Evolutionary conservation across 2,113 vertebrate species (phyloP).

Genomic region (Amphiprion percula): DNA sequence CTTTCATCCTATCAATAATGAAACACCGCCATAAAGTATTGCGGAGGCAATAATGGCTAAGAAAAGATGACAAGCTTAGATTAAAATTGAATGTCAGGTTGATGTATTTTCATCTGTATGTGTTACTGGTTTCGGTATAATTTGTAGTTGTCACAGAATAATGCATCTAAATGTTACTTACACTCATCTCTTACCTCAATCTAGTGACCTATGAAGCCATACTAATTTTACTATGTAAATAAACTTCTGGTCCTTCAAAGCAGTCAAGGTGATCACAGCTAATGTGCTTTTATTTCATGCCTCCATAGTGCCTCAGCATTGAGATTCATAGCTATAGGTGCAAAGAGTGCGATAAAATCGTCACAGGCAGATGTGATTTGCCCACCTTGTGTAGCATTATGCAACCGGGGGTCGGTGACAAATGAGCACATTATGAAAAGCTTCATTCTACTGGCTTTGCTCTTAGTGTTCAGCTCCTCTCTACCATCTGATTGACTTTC

Average conservation of each 20-base stretch:
- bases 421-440: slow-evolving; percentile 57
- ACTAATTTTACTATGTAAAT: slow-evolving; percentile 33
- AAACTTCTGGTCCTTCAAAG: background rate
- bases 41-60: background rate
- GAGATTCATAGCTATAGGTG: slow-evolving; percentile 29
- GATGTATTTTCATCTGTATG: background rate
- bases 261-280: slow-evolving; percentile 13
- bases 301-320: slow-evolving; percentile 1
- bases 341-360: slow-evolving; percentile 12
- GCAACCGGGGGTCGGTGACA: slow-evolving; percentile 43
- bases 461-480: slow-evolving; percentile 25
- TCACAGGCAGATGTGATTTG: slow-evolving; percentile 9
- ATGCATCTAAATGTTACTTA: background rate
- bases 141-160: background rate
- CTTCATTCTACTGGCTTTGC: slow-evolving; percentile 29
- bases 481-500: slow-evolving; percentile 53
- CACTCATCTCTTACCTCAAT: background rate
- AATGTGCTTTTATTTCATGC: slow-evolving; percentile 18
- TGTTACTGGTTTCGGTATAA: background rate
- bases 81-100: background rate
- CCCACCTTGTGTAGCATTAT: slow-evolving; percentile 2
- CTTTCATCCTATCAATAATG: too few species aligned
- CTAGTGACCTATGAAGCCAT: background rate
- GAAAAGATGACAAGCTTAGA: background rate
- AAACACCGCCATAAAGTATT: too few species aligned